These are phyloP conservation scores for Laterallus jamaicensis DNA, from an alignment of 2,113 vertebrate genomes.

Conservation along the genomic window DNA sequence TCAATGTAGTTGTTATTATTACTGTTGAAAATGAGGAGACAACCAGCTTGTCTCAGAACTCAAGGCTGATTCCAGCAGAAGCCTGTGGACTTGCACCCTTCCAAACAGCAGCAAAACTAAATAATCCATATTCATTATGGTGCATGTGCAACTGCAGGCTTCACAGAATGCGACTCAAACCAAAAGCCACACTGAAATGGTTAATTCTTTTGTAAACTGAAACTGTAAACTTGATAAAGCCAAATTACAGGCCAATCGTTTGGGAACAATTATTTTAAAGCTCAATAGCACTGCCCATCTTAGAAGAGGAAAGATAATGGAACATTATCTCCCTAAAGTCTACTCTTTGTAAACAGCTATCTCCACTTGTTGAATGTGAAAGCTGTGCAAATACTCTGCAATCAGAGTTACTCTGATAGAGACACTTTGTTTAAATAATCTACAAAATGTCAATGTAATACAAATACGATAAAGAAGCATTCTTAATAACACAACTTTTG, in stretches of 20 bases:
- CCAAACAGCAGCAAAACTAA: not conserved
- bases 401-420: constrained; percentile 53
- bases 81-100: not conserved
- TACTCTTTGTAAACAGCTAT: constrained; percentile 49
- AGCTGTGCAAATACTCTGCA: constrained; percentile 50
- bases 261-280: constrained; percentile 47
- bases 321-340: constrained; percentile 40
- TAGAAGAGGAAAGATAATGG: constrained; percentile 36
- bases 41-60: not conserved
- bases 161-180: not conserved
- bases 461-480: constrained; percentile 67
- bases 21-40: not conserved
- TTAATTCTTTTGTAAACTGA: constrained; percentile 40
- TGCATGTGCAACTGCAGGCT: not conserved
- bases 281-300: not conserved
- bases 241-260: constrained; percentile 29
- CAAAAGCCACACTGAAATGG: not conserved
- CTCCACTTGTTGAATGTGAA: constrained; percentile 47
- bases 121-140: not conserved
- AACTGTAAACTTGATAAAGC: constrained; percentile 31
- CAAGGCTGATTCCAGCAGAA: not conserved
- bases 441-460: constrained; percentile 68
- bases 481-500: constrained; percentile 70
- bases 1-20: not conserved
- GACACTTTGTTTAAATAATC: constrained; percentile 66